A percentile compares a stretch with the other conserved stretches of the same genome.
Conservation (phyloP, 2,888 invertebrate species). For the Dryobota labecula region DNA sequence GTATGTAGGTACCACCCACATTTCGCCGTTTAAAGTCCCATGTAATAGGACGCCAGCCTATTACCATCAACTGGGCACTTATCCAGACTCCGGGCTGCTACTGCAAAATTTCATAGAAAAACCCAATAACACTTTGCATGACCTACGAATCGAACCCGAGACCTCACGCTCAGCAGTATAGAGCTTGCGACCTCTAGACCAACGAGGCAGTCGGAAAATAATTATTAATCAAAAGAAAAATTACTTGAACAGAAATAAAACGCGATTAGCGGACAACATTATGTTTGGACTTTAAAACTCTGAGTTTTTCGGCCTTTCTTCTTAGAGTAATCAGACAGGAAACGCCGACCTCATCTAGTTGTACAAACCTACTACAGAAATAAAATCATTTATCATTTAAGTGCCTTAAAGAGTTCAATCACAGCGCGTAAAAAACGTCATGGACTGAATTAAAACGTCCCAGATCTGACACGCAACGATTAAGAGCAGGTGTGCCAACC, state of each 20-base stretch:
- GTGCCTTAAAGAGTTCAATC: constrained; percentile 7
- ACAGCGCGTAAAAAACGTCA: constrained; percentile 15
- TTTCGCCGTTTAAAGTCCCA: neutral
- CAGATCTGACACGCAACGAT: constrained; percentile 29
- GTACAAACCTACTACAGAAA: no score
- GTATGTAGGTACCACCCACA: neutral
- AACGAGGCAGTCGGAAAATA: no score
- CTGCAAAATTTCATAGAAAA: neutral
- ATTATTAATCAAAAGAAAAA: neutral
- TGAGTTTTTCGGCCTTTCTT: no score
- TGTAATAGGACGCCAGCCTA: neutral
- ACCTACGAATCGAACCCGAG: no score
- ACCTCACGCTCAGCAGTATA: no score
- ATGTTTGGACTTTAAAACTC: no score
- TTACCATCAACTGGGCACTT: neutral
- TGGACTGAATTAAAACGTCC: constrained; percentile 44
- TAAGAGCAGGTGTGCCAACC: constrained; percentile 46
- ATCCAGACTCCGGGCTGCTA: neutral
- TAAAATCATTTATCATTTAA: no score
- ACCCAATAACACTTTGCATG: no score
- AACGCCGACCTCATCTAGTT: no score
- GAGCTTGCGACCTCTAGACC: no score
- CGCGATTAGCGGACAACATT: no score
- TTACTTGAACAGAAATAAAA: neutral
- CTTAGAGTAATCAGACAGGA: no score